Conservation (phyloP, 2,888 invertebrate species). For the Dolomedes plantarius region DNA sequence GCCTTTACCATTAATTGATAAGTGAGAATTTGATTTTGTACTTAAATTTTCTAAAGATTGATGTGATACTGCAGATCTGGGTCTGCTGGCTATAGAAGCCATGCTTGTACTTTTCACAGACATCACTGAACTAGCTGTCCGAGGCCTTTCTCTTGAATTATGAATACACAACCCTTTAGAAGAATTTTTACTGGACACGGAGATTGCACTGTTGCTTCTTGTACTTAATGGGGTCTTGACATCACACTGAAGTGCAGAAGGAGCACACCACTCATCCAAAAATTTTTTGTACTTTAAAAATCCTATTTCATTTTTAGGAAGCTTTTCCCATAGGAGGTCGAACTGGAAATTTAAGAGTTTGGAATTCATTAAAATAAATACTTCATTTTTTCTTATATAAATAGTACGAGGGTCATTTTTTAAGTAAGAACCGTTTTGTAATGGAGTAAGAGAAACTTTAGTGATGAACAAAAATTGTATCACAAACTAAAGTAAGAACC, state of each 20-base stretch:
- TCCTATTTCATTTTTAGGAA: constrained; percentile 55
- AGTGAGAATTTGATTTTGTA: neutral
- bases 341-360: constrained; percentile 39
- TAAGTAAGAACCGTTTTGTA: no score
- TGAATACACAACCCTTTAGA: neutral
- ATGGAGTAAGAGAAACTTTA: no score
- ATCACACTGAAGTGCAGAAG: neutral
- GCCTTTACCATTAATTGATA: constrained; percentile 18
- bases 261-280: constrained; percentile 16
- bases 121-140: constrained; percentile 34
- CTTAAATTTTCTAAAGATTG: neutral
- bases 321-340: constrained; percentile 39
- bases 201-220: constrained; percentile 10
- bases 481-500: no score
- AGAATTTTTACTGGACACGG: constrained; percentile 25
- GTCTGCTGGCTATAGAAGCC: constrained; percentile 18
- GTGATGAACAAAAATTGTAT: no score
- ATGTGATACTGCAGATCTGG: constrained; percentile 36
- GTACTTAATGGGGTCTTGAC: neutral
- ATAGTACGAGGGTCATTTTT: no score
- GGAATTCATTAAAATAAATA: no score
- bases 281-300: constrained; percentile 44
- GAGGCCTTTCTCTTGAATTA: constrained; percentile 22
- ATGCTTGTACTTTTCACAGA: constrained; percentile 4
- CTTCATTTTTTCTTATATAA: no score